Evolutionary conservation across 1,140 invertebrate genomes (phyloP).

Genomic region (Drosophila cardini): DNA sequence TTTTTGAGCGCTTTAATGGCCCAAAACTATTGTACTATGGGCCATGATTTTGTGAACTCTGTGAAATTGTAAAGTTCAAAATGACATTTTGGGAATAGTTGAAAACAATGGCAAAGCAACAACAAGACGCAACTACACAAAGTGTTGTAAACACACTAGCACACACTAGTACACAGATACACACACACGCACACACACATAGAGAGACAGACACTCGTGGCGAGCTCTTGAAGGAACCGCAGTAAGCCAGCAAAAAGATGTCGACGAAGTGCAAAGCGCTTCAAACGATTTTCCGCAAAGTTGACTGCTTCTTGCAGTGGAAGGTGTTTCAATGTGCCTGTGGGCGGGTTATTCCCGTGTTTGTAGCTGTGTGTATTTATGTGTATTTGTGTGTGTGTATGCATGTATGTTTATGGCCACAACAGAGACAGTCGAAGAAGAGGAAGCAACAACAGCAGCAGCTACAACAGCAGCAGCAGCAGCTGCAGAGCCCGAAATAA

Average conservation of each 20-base stretch:
- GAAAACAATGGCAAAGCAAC: slow-evolving; percentile 64
- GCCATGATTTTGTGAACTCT: slow-evolving; percentile 13
- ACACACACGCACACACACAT: slow-evolving; percentile 25
- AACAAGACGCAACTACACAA: slow-evolving; percentile 24
- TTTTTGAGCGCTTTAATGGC: no score
- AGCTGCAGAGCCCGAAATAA: slow-evolving; percentile 66
- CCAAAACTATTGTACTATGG: background rate
- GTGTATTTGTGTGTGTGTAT: slow-evolving; percentile 22
- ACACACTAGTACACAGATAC: no score
- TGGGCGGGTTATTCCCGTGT: slow-evolving; percentile 20
- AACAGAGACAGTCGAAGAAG: slow-evolving; percentile 52
- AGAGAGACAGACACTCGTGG: slow-evolving; percentile 3
- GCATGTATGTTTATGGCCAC: slow-evolving; percentile 68
- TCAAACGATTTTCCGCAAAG: slow-evolving; percentile 83
- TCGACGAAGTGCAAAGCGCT: slow-evolving; percentile 81
- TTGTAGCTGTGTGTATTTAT: no score
- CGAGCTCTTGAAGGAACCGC: slow-evolving; percentile 52
- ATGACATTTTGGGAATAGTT: slow-evolving; percentile 59
- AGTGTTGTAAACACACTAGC: slow-evolving; percentile 13
- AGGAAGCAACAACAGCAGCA: no score
- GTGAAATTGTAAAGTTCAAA: slow-evolving; percentile 37
- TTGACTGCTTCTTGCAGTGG: slow-evolving; percentile 79
- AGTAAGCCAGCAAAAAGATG: slow-evolving; percentile 67
- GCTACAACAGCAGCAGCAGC: background rate
- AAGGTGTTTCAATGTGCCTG: slow-evolving; percentile 70